Base-by-base conservation (phyloP, 2,113 vertebrate species). In the Capreolus pygargus region DNA sequence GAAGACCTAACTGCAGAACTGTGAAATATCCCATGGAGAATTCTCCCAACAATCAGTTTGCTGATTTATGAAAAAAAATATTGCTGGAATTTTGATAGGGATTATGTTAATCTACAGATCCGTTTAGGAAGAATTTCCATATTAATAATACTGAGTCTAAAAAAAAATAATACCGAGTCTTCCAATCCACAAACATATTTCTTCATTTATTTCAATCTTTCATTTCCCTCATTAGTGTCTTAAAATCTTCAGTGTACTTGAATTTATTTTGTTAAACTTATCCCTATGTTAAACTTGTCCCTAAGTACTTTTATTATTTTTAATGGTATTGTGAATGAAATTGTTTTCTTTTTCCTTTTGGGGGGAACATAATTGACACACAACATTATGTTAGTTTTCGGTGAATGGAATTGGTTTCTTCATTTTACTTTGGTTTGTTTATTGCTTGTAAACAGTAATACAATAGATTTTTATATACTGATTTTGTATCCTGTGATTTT, bases 281-380 rank as follows among this genome's bases (percentile, higher is more conserved):
- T 85, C 78, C 64, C 64, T 70, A 12, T 91, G 14, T 67, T 87
- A 61, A 87, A 92, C 78, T 78, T 70, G 78, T 94, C 78, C 43
- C 54, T 58, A 91, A 67, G 14, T 64, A 12, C 85, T 95, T 92
- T 95, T 81, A 81, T 95, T 91, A 25, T 89, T 94, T 82, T 95
- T 61, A 91, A 91, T 60, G 61, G n/a, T 92, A 45, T 79, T 89
- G 17, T 92, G 50, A 96, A 85, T 89, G 11, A 57, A 76, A 86
- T 94, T 83, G 11, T 8, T 36, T 83, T 83, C 28, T 52, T 81
- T 50, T 83, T 54, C 30, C 7, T 54, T 83, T 54, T 8, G 13
- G 33, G 33, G 33, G 19, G 36, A 82, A 54, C 25, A 83, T 5
- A 83, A 12, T 83, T 55, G 81, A 83, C 17, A 21, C 6, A 19